phyloP scores from a whole-genome alignment of 2,888 invertebrate species.

The Drosophila fulvimacula region DNA sequence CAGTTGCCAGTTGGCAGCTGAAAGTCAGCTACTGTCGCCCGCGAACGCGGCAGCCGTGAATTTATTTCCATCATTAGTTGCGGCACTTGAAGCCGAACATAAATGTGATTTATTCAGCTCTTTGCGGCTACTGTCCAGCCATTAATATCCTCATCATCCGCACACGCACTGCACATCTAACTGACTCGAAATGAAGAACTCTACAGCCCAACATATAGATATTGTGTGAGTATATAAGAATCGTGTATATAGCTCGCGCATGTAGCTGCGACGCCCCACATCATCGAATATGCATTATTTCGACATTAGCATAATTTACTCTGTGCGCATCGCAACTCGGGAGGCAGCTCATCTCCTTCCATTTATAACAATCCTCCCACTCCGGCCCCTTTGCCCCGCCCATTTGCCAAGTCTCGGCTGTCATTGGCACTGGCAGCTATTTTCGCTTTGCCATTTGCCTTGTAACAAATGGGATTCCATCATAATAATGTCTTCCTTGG shows the following conservation, averaged over 20 bases:
- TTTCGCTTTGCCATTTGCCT: constrained; percentile 67
- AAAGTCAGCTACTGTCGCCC: constrained; percentile 62
- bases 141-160: constrained; percentile 13
- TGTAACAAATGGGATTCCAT: constrained; percentile 82
- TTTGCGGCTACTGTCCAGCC: constrained; percentile 51
- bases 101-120: constrained; percentile 74
- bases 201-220: neutral
- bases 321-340: constrained; percentile 54
- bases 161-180: constrained; percentile 56
- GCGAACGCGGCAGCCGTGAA: constrained; percentile 59
- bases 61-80: constrained; percentile 83
- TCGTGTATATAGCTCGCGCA: constrained; percentile 14
- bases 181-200: constrained; percentile 27
- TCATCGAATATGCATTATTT: constrained; percentile 83
- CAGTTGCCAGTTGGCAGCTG: constrained; percentile 34
- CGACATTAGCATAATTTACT: constrained; percentile 84
- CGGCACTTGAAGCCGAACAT: constrained; percentile 76
- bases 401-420: constrained; percentile 36
- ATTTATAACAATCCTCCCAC: constrained; percentile 50
- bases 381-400: constrained; percentile 17
- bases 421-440: constrained; percentile 68
- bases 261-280: constrained; percentile 47
- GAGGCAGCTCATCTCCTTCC: constrained; percentile 51
- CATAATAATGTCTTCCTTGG: constrained; percentile 78
- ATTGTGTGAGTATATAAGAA: constrained; percentile 4